Conservation (phyloP, 2,888 invertebrate species). For the Synanthedon tipuliformis region DNA sequence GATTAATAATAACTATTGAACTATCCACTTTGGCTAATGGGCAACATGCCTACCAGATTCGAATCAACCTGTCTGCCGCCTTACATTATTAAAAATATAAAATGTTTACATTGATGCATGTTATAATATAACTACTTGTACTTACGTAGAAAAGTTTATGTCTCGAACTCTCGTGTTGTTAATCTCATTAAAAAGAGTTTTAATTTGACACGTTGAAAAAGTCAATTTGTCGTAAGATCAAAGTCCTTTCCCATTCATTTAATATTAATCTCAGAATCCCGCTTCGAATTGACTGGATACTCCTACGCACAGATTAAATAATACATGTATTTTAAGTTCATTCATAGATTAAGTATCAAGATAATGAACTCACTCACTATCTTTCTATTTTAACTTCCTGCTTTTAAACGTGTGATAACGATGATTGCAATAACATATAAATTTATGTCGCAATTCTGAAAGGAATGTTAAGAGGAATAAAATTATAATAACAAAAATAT, state of each 20-base stretch:
- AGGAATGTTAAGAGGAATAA: background rate
- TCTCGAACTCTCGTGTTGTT: no score
- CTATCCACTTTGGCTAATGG: no score
- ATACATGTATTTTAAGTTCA: slow-evolving; percentile 23
- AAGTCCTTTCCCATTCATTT: slow-evolving; percentile 40
- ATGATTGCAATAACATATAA: background rate
- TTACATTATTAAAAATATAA: background rate
- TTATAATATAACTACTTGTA: background rate
- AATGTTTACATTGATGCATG: background rate
- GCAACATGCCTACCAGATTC: no score
- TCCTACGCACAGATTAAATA: slow-evolving; percentile 31
- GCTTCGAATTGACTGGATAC: slow-evolving; percentile 35
- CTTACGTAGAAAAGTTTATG: background rate
- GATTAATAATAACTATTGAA: no score
- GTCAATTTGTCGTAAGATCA: slow-evolving; percentile 42
- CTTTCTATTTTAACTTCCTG: slow-evolving; percentile 7
- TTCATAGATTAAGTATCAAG: slow-evolving; percentile 16
- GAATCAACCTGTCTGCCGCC: no score
- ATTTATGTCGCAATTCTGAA: background rate
- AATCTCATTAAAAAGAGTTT: no score
- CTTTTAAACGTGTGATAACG: background rate
- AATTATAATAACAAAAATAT: background rate
- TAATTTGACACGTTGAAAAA: no score
- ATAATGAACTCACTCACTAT: slow-evolving; percentile 10
- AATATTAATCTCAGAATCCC: slow-evolving; percentile 39